Evolutionary conservation across 2,113 vertebrate genomes (phyloP), one percentile per base, ranked within the genome.

Genomic region (Propithecus coquereli): DNA sequence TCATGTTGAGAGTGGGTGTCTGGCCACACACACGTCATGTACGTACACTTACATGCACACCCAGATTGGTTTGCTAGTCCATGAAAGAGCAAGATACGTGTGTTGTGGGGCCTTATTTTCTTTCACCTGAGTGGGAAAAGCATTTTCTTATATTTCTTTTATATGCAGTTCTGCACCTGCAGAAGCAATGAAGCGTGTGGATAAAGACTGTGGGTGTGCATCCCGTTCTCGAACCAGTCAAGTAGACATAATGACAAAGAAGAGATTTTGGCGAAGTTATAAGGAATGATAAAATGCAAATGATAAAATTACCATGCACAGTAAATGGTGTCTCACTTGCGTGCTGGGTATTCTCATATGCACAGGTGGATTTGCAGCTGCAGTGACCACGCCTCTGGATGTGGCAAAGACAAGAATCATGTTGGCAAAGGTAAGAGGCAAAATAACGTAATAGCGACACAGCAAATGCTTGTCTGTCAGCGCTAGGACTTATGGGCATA

Each of bases 321-420:
- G 45, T 88, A 77, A 97, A 97, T 96, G 97, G 68, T 76, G 79
- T 97, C 98, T 98, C 95, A 94, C 93, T 97, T 97, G 96, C 96
- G 86, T 97, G 17, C 92, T 87, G 95, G 13, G 43, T 94, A 2
- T 97, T 98, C 98, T 98, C 77, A 34, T 98, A 80, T 90, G 61
- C 95, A 98, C 98, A 99, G 99, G 99, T 98, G 99, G 99, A 30
- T 98, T 99, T 83, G 99, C 99, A 77, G 99, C 99, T 76, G 99
- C 98, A 45, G 98, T 99, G 95, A 99, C 99, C 90, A 99, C 99
- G 12, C 99, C 99, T 92, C 99, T 99, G 1, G 99, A 99, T 9
- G 99, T 99, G 98, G 99, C 99, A 2, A 99, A 99, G 98, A 99
- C 99, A 1, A 99, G 99, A 98, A 99, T 99, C 97, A 99, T 99